These are phyloP conservation scores for Emydoidea blandingii DNA, from an alignment of 2,797 vertebrate species.

Conservation along the genomic window DNA sequence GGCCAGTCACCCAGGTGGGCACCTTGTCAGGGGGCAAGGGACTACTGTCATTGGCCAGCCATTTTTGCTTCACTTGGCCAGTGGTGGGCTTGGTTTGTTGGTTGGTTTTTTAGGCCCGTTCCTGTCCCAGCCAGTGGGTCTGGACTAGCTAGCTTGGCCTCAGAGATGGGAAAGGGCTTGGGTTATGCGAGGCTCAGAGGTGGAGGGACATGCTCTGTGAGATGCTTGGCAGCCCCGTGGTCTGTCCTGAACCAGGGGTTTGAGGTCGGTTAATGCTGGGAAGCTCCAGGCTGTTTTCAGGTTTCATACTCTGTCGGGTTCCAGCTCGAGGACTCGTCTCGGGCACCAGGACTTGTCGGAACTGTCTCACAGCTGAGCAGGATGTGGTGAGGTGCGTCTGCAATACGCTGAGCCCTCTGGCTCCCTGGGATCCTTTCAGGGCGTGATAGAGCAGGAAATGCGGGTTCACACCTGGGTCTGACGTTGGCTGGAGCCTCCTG, in stretches of 20 bases:
- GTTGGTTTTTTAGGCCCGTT: background rate
- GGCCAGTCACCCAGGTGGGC: background rate
- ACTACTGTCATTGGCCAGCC: background rate
- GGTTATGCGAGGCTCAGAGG: background rate
- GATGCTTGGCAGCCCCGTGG: too few relatives aligned
- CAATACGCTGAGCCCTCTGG: background rate
- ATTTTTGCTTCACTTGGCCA: background rate
- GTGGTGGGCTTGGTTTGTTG: background rate
- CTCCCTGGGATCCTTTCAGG: background rate
- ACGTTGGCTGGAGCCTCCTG: background rate
- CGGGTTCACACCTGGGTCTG: background rate
- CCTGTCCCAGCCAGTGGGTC: background rate
- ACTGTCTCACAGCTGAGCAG: background rate
- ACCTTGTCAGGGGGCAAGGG: too few relatives aligned
- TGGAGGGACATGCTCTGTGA: background rate
- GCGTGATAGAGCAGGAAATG: background rate
- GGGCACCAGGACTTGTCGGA: background rate
- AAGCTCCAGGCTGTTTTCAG: background rate
- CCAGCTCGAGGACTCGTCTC: background rate
- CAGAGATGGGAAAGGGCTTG: background rate
- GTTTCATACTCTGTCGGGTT: background rate
- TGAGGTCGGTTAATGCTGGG: background rate
- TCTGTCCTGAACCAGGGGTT: background rate
- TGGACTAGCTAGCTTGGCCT: background rate
- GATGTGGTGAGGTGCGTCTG: background rate